phyloP scores from a whole-genome alignment of 2,797 vertebrate genomes.

The Rhabdophis nuchalis region DNA sequence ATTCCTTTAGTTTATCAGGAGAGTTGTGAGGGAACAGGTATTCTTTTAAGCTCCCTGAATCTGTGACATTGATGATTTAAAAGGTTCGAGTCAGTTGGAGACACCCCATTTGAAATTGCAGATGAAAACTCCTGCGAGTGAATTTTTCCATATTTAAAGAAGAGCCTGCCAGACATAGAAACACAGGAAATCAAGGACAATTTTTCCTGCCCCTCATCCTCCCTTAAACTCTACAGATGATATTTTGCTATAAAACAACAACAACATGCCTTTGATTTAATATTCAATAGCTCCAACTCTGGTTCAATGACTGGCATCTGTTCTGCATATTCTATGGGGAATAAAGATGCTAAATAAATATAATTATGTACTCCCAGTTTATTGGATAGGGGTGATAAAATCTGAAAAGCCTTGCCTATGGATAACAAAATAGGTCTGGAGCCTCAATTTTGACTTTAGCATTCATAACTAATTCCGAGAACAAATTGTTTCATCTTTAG shows the following conservation, averaged over 20 bases:
- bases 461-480: neutral
- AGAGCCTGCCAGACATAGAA: neutral
- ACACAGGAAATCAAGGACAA: neutral
- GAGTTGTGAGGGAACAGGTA: neutral
- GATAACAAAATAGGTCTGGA: neutral
- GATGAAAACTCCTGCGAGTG: neutral
- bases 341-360: neutral
- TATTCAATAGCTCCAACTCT: neutral
- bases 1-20: neutral
- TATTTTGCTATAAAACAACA: neutral
- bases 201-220: neutral
- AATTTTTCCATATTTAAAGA: neutral
- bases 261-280: neutral
- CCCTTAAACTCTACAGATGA: neutral
- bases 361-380: neutral
- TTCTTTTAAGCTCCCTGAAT: neutral
- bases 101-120: neutral
- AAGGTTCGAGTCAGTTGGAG: neutral
- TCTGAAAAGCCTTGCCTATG: neutral
- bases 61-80: neutral
- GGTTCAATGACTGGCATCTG: neutral
- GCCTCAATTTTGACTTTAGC: neutral
- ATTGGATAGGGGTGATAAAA: neutral
- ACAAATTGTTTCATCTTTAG: neutral
- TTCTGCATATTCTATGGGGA: neutral